Evolutionary conservation across 1,140 invertebrate genomes (phyloP), one percentile per base, ranked within the genome.

Genomic region (Atta texana): DNA sequence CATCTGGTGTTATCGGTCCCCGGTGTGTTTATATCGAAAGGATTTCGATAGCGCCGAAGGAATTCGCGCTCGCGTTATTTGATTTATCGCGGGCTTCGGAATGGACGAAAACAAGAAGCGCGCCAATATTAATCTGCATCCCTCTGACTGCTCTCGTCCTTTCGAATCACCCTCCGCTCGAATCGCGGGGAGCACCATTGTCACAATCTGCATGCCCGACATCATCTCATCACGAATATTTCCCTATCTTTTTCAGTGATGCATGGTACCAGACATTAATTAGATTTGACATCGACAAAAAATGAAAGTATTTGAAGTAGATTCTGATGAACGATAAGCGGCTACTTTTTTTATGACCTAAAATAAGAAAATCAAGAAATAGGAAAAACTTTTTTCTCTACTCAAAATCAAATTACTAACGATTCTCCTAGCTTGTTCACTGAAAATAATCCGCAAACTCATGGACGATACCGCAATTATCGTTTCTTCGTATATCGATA

Each of bases 81-180:
- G 90, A 91, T 91, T 91, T 91, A 90, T 91, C 72, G 80, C 64
- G 74, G 18, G 57, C 21, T 68, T 78, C 59, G 87, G 34, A 24
- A 80, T 55, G 55, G 28, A 81, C 84, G 89, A 91, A 91, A 91
- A 90, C 90, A 88, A 88, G 78, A 59, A 66, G 16, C 51, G 61
- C 61, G 88, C 82, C 88, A 80, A 90, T 91, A 90, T 91, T 90
- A 88, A 90, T 88, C 89, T 55, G 64, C 59, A 49, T 5, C 39
- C 57, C 78, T 24, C 31, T 12, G 21, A 16, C 21, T 31, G 28
- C 66, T 57, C 51, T n/a, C 66, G 51, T 57, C 53, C 66, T 57
- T 55, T 72, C 24, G 66, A 51, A 51, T 69, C 64, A 21, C n/a
- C 77, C 28, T 39, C 21, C 55, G 44, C 7, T 39, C 39, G 81